These are phyloP conservation scores for Hesperophylax magnus DNA, from an alignment of 1,140 invertebrate species.

Conservation along the genomic window DNA sequence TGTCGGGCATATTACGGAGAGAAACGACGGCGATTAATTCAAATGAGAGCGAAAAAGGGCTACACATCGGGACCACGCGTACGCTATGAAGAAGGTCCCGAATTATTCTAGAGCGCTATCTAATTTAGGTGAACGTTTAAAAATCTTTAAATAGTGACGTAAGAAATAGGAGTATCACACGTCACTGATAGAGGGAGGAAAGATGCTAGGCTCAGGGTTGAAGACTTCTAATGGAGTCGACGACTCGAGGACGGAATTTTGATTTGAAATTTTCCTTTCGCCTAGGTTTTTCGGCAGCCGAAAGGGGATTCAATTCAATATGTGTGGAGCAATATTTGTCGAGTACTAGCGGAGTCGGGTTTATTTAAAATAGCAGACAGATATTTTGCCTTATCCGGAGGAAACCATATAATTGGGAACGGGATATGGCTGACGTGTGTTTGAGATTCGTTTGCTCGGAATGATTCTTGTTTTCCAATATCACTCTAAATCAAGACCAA, in stretches of 20 bases:
- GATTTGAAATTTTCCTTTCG: slow-evolving; percentile 54
- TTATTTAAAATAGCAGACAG: slow-evolving; percentile 41
- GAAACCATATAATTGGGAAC: slow-evolving; percentile 21
- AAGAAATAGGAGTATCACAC: slow-evolving; percentile 51
- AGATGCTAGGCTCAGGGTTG: not conserved
- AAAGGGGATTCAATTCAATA: slow-evolving; percentile 31
- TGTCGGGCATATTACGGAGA: slow-evolving; percentile 24
- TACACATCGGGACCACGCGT: not conserved
- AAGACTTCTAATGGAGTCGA: slow-evolving; percentile 48
- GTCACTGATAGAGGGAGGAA: slow-evolving; percentile 11
- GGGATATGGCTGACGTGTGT: slow-evolving; percentile 7
- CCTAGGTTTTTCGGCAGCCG: slow-evolving; percentile 39
- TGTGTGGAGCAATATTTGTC: slow-evolving; percentile 41
- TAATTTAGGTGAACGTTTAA: slow-evolving; percentile 33
- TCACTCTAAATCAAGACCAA: not conserved
- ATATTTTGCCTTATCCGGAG: slow-evolving; percentile 42
- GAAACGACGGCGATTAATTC: slow-evolving; percentile 37
- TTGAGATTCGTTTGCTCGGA: not conserved
- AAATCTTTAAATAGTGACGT: slow-evolving; percentile 32
- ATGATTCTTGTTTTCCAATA: not conserved
- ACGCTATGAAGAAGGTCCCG: slow-evolving; percentile 21
- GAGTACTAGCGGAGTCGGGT: slow-evolving; percentile 21
- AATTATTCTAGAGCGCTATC: slow-evolving; percentile 43
- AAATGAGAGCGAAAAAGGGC: slow-evolving; percentile 22
- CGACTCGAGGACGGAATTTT: slow-evolving; percentile 52